Evolutionary conservation across 2,113 vertebrate species (phyloP), one percentile per base, ranked within the genome.

Genomic region (Petrocephalus microphthalmus): DNA sequence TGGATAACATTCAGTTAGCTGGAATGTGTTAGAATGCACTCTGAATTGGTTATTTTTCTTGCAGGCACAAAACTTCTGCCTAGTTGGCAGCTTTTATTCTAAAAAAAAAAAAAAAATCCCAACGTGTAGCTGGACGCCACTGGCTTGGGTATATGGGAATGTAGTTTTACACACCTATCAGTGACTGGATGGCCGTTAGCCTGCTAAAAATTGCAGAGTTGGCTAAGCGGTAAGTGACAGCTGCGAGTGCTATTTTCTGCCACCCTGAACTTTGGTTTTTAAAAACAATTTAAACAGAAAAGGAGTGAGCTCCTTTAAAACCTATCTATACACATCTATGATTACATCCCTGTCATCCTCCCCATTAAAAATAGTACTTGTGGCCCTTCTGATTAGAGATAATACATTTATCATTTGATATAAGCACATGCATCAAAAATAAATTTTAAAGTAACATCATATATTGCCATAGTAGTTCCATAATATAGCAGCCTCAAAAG

Each of bases 361-460:
- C 47, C 78, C 17, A 49, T 82, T 22, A 19, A 42, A 82, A 49
- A 49, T 2, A 82, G 45, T 49, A 17, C 19, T n/a, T 5, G 8
- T 45, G 45, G 19, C 22, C 37, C 7, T 83, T n/a, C 45, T n/a
- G 37, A 47, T 37, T 85, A 53, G 4, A 33, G 25, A 85, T 49
- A 42, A 83, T 83, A 83, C 45, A 47, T 33, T 33, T 84, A 51
- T 25, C 49, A 20, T 85, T 54, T 7, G 7, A 54, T 25, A 54
- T 54, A 56, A 85, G 37, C 13, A 54, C 51, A 85, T 85, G 84
- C 84, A 52, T 53, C 51, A 85, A 85, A 85, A 85, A 54, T 54
- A 85, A 54, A 53, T 85, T 83, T 49, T 49, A 85, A 85, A 85
- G 6, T 54, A 33, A 17, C 33, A 78, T 83, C 81, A 49, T 83